Base-by-base conservation (phyloP, 1,140 invertebrate genomes). In the Oncopodura yosiiana region DNA sequence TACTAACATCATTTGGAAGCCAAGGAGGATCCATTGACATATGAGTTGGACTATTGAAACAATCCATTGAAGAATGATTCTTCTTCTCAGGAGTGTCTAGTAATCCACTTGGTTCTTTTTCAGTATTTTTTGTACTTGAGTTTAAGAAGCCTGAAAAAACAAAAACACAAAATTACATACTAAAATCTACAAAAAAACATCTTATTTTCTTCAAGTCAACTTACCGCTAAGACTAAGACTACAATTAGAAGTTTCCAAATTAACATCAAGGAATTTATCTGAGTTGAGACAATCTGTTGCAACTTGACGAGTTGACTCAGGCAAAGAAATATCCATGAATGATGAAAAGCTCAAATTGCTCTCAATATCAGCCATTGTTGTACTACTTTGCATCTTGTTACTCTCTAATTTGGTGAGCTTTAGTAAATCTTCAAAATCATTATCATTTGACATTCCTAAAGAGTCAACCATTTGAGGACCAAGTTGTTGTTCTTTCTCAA, bases 291-390 rank as follows among this genome's bases (percentile, higher is more conserved):
- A 58, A 23, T 43, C 56, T n/a, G 9, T 34, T 1, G 55, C 60
- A n/a, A 48, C 56, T 8, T 51, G 24, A 24, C 53, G 45, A 2
- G 56, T 56, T 2, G 61, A 62, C 39, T 62, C 61, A 3, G 62
- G 62, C n/a, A 64, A 29, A 8, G 62, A 61, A n/a, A 64, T 56
- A 16, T 64, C 62, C 58, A 64, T 58, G 52, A 64, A 64, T 1
- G 62, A 64, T 6, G 58, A 61, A 19, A 64, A 32, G 32, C 56
- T 59, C 1, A 64, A 51, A 32, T 49, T 58, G 16, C 42, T 53
- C 5, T 60, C 51, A 16, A 16, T 9, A 52, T 36, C 37, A n/a
- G n/a, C n/a, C 8, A 34, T n/a, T 9, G 8, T n/a, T 9, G 8
- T n/a, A 34, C 8, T n/a, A 34, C n/a, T 34, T 34, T 3, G 26